Evolutionary conservation across 1,140 invertebrate genomes (phyloP).

Genomic region (Heliconius nattereri): DNA sequence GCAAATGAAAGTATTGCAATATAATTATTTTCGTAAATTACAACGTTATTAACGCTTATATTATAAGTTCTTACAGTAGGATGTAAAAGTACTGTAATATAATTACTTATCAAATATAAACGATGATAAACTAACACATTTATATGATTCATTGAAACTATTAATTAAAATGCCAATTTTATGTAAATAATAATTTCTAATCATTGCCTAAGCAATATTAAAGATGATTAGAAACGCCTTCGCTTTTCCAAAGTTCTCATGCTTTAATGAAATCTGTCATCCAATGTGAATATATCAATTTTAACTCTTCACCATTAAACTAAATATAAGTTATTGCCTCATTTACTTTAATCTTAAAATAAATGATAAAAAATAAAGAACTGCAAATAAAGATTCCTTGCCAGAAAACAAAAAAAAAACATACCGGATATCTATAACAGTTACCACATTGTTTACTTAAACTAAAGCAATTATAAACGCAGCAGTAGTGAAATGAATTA

Average conservation of each 20-base stretch:
- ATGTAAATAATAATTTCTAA: background rate
- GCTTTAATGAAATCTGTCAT: background rate
- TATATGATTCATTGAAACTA: background rate
- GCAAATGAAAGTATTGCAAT: background rate
- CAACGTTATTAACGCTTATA: too few species aligned
- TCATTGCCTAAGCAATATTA: background rate
- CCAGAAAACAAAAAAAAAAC: background rate
- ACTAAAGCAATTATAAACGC: constrained; percentile 13
- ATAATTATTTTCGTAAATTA: background rate
- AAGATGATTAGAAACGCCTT: background rate
- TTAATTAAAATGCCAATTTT: background rate
- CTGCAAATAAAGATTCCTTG: background rate
- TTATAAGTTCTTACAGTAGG: too few species aligned
- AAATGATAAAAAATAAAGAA: too few species aligned
- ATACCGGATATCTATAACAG: background rate
- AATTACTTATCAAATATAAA: background rate
- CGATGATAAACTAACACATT: background rate
- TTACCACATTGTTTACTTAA: constrained; percentile 36
- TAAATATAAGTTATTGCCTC: background rate
- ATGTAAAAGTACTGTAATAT: background rate
- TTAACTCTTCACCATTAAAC: background rate
- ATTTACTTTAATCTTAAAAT: background rate
- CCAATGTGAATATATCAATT: background rate
- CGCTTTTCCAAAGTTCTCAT: background rate
- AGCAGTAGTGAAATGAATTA: constrained; percentile 1